Percentiles rank a stretch among this genome's conserved stretches.
These are phyloP conservation scores for Tetragnatha montana DNA, from an alignment of 2,888 invertebrate species.

Conservation along the genomic window DNA sequence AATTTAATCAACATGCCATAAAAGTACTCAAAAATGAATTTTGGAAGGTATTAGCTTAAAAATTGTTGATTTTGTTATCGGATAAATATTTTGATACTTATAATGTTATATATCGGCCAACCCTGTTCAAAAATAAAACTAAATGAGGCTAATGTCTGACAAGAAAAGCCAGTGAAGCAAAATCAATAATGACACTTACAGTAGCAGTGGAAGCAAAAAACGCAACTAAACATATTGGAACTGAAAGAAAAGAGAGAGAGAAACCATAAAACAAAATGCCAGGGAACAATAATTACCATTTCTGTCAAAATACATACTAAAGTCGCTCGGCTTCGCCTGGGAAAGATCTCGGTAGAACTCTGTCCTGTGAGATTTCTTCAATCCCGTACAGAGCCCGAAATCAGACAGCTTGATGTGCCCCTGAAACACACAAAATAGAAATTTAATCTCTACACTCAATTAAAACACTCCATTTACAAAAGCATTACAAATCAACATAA, in stretches of 20 bases:
- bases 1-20: too few relatives aligned
- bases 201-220: background rate
- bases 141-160: too few relatives aligned
- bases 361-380: slow-evolving; percentile 98
- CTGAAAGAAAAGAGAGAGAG: slow-evolving; percentile 8
- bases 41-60: too few relatives aligned
- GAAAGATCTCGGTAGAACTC: slow-evolving; percentile 99
- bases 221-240: slow-evolving; percentile 13
- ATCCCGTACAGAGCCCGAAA: slow-evolving; percentile 98
- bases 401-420: slow-evolving; percentile 99
- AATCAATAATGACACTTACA: background rate
- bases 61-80: too few relatives aligned
- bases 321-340: slow-evolving; percentile 96
- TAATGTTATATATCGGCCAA: too few relatives aligned
- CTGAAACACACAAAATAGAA: slow-evolving; percentile 75
- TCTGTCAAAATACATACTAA: slow-evolving; percentile 82
- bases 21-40: too few relatives aligned
- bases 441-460: background rate
- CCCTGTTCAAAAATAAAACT: too few relatives aligned
- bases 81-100: too few relatives aligned
- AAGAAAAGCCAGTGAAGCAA: too few relatives aligned
- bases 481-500: background rate
- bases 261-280: slow-evolving; percentile 58
- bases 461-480: background rate
- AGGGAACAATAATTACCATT: slow-evolving; percentile 68